Base-by-base conservation (phyloP, 37 sponge, comb jelly and placozoan genomes). In the Mnemiopsis leidyi region DNA sequence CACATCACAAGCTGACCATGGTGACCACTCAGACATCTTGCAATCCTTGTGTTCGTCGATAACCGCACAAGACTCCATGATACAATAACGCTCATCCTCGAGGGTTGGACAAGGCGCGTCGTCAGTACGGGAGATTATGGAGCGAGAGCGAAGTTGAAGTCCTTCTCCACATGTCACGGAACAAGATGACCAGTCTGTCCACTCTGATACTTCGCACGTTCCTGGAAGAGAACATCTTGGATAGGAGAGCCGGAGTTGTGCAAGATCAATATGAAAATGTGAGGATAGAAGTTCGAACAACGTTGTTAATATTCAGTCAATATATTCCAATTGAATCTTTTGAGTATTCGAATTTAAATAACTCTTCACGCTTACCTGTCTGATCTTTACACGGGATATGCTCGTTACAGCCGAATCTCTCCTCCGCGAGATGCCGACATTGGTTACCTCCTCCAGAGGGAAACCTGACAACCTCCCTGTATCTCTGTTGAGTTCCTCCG, bases 361-460 rank as follows among this genome's bases (percentile, higher is more conserved):
- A n/a, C n/a, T n/a, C n/a, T n/a, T n/a, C n/a, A n/a, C n/a, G n/a
- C n/a, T n/a, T n/a, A 85, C 90, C 90, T 18, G 61, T 85, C 24
- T 38, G 61, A 7, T 33, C 61, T 38, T 28, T 21, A 40, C 90
- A 85, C 2, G 61, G 24, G 38, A 85, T 13, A 26, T 85, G 33
- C 35, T 33, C 61, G 36, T 85, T 85, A 40, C 90, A 85, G 48
- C 90, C 90, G 30, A 85, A 85, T 21, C 90, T 38, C 61, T 85
- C 90, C 48, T 85, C 90, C 7, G 90, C 40, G 0, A 85, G 24
- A 39, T 85, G 90, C 25, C 61, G 24, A 21, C 90, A 85, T 29
- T 85, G 90, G 2, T 25, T 85, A 25, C 90, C 90, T 25, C 30
- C 35, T n/a, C 90, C 90, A 28, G 24, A 21, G 25, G 40, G 90